Base-by-base conservation (phyloP, 2,113 vertebrate species). In the Thinocorus orbignyianus region DNA sequence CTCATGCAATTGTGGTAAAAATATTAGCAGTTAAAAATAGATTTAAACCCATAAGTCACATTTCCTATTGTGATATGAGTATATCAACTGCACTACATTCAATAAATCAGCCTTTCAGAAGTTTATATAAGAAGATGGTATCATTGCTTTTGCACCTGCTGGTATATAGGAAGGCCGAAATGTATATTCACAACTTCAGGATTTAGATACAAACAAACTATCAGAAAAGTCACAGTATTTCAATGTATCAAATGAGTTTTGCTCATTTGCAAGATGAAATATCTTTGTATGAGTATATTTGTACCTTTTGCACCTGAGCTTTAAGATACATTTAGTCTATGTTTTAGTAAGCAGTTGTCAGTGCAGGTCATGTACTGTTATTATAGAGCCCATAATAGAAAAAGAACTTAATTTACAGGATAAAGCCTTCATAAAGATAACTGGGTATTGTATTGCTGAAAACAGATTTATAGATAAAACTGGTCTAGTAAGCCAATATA, bases 401-500 rank as follows among this genome's bases (percentile, higher is more conserved):
- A 93, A 85, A 71, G 2, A 58, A 79, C 19, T 85, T 86, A 57
- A 90, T 95, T 92, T 93, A 70, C 35, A 73, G 62, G 91, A 72
- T 65, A 80, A 92, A 93, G 39, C 66, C 64, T 82, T 82, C 69
- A 83, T 76, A 92, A 93, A 95, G 57, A 82, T 77, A 41, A 82
- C 61, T 86, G 49, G 39, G 68, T 92, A 88, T 76, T 85, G 26
- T 54, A 77, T 44, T 69, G 71, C 41, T 86, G 54, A 86, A 94
- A 95, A 85, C 35, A 85, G 66, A 95, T 92, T 73, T 88, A 76
- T 64, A 94, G 70, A 72, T 77, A 92, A 92, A 95, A 76, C 35
- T 72, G 44, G 26, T 65, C 71, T 44, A 52, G 33, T 26, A 77
- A 88, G 60, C 49, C 90, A 82, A 92, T 73, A 73, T 20, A 41